Conservation (phyloP, 2,113 vertebrate genomes). For the Strix uralensis region DNA sequence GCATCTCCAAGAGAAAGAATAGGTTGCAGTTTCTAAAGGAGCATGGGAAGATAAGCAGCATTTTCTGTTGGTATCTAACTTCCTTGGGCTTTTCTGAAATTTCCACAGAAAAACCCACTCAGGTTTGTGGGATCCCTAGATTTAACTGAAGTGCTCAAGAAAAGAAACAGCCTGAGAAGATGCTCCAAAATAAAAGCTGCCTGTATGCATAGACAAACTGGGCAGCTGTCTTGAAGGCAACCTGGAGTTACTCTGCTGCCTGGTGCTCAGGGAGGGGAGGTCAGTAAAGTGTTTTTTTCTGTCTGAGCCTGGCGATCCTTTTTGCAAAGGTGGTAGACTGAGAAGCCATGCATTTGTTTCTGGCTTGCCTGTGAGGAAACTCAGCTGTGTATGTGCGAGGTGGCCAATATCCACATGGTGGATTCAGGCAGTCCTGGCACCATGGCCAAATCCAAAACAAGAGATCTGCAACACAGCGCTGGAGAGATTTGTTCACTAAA, state of each 20-base stretch:
- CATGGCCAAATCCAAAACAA: background rate
- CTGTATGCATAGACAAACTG: background rate
- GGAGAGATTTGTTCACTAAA: constrained; percentile 11
- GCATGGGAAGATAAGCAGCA: background rate
- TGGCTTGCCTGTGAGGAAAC: background rate
- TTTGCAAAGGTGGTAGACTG: background rate
- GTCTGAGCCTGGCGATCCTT: background rate
- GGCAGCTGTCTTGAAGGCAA: background rate
- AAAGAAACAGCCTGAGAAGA: background rate
- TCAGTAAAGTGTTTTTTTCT: rapidly evolving
- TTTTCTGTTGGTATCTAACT: background rate
- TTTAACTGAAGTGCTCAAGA: background rate
- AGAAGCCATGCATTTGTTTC: background rate
- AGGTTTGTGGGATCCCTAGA: background rate
- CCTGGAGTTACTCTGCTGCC: background rate
- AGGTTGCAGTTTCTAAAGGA: background rate
- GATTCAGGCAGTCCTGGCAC: background rate
- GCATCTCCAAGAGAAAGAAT: background rate
- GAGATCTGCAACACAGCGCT: rapidly evolving
- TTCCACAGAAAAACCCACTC: background rate
- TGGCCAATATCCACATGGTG: background rate
- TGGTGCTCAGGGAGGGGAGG: background rate
- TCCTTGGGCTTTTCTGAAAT: background rate
- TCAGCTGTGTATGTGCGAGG: background rate
- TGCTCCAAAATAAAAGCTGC: background rate